These are phyloP conservation scores for Argopecten irradians DNA, from an alignment of 1,140 invertebrate species.

Conservation along the genomic window DNA sequence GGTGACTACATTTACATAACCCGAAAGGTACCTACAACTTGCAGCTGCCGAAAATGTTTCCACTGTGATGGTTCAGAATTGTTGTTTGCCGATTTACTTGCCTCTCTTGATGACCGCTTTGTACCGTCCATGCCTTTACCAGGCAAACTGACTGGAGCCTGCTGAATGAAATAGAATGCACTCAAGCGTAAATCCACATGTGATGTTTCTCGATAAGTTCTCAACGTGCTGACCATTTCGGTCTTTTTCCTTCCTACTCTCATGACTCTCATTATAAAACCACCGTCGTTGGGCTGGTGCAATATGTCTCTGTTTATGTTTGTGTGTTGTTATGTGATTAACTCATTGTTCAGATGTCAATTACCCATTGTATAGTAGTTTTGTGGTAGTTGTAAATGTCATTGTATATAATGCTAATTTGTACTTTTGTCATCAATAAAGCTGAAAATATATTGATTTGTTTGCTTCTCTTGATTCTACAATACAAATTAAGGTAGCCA, in stretches of 20 bases:
- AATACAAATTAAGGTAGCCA: too few species aligned
- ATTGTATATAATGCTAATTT: background rate
- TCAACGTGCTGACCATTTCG: too few species aligned
- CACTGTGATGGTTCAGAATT: background rate
- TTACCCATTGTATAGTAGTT: background rate
- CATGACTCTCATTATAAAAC: too few species aligned
- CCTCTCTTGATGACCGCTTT: background rate
- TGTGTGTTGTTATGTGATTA: background rate
- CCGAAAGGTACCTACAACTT: background rate
- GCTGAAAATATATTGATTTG: too few species aligned
- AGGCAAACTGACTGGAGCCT: background rate
- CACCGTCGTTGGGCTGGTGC: slow-evolving; percentile 1
- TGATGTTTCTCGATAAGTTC: too few species aligned
- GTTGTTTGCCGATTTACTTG: background rate
- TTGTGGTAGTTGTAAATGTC: background rate
- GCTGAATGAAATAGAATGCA: too few species aligned
- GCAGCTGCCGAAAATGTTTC: background rate
- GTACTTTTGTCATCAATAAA: background rate
- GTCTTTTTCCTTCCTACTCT: too few species aligned
- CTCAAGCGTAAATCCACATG: too few species aligned
- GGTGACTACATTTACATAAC: background rate
- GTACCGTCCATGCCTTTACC: background rate
- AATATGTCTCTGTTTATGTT: background rate
- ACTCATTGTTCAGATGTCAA: background rate
- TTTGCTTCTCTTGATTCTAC: too few species aligned